Evolutionary conservation across 2,797 vertebrate genomes (phyloP), one percentile per base, ranked within the genome.

Genomic region (Eurystomus glaucurus): DNA sequence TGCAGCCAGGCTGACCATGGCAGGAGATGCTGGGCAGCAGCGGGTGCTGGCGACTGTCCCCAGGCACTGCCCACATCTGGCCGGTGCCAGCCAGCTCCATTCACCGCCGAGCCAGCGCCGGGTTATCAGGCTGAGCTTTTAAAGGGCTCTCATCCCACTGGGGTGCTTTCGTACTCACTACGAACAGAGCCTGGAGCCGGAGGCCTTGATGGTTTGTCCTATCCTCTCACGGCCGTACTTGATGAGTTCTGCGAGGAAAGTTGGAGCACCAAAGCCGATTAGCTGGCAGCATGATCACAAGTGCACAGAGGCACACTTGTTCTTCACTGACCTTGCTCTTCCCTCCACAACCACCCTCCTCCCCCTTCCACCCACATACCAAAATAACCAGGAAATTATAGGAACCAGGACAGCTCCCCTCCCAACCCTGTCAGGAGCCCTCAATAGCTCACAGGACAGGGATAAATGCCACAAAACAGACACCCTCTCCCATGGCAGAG

Each of bases 311-410:
- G 88, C 86, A 93, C 70, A 17, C 93, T 97, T 97, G 96, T 97
- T 97, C 95, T 94, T 82, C 90, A 62, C 85, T 96, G 97, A 97
- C 97, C 96, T 97, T 96, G 96, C 97, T 92, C 92, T 85, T 95
- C 93, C 91, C 94, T 95, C 89, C 88, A 95, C 87, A 93, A 82
- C 85, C 51, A 0, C 75, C 86, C 81, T 84, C 93, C 96, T 97
- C 91, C 96, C 90, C n/a, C 91, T 86, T 91, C 94, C 81, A 97
- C 93, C 89, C 91, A 95, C 57, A 37, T 89, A 95, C 95, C 88
- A 94, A 98, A 97, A 97, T 93, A 96, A 97, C 95, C 68, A 72
- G 85, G 83, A 95, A 96, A 94, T 94, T 96, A 91, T 83, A 93
- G 82, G 88, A 95, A 93, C 78, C 91, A 94, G 93, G 95, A 95